Percentiles rank a stretch among this genome's conserved stretches.
Conservation (phyloP, 1,140 invertebrate genomes). For the Homarus americanus region DNA sequence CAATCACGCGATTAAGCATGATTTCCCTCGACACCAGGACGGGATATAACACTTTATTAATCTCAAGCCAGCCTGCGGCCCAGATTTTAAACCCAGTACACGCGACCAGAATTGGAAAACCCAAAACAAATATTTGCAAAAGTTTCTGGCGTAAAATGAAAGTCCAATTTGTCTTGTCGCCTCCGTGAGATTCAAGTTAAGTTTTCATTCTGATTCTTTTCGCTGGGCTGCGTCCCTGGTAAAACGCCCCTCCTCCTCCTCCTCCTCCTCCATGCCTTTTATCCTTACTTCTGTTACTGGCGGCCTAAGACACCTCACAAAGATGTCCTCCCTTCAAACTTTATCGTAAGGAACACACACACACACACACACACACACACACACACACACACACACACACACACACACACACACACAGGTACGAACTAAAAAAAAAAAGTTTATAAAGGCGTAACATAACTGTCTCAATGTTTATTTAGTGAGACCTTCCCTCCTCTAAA, state of each 20-base stretch:
- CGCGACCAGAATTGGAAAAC: slow-evolving; percentile 7
- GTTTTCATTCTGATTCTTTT: background rate
- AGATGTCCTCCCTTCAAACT: no score
- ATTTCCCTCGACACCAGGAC: background rate
- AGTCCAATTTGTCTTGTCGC: slow-evolving; percentile 50
- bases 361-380: background rate
- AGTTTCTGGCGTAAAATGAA: slow-evolving; percentile 39
- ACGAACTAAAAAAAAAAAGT: background rate
- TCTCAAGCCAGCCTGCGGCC: background rate
- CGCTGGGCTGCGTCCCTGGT: background rate
- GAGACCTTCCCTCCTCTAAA: no score
- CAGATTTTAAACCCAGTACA: background rate
- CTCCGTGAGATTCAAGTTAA: slow-evolving; percentile 31
- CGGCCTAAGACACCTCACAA: no score
- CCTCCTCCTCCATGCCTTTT: background rate
- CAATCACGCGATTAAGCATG: background rate
- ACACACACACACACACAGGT: background rate
- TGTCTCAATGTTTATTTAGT: no score
- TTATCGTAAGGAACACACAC: no score
- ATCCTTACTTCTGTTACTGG: no score
- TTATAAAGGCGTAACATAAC: no score
- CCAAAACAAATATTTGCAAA: slow-evolving; percentile 45
- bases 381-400: background rate
- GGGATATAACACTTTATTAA: slow-evolving; percentile 11
- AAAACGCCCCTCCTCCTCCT: background rate